These are phyloP conservation scores for Allobates femoralis DNA, from an alignment of 2,797 vertebrate species.

Conservation along the genomic window DNA sequence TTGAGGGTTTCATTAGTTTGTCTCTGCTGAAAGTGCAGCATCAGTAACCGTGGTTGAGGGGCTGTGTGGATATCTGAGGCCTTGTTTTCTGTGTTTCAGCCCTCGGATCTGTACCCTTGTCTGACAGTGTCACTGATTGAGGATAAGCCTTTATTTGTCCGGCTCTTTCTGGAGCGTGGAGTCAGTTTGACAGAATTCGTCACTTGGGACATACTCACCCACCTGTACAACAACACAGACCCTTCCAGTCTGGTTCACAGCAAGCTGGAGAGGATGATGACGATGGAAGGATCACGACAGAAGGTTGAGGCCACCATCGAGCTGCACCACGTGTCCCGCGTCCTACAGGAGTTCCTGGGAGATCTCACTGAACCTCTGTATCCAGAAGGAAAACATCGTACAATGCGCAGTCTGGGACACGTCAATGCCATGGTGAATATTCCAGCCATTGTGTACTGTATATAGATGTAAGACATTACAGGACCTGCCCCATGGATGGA, in stretches of 20 bases:
- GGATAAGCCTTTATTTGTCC: slow-evolving; percentile 80
- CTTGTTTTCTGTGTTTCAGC: slow-evolving; percentile 67
- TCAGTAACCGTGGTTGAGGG: background rate
- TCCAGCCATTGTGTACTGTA: background rate
- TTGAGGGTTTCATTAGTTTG: too few relatives aligned
- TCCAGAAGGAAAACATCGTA: slow-evolving; percentile 25
- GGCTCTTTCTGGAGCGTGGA: slow-evolving; percentile 80
- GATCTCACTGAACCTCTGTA: slow-evolving; percentile 78
- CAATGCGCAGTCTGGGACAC: background rate
- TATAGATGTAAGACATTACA: background rate
- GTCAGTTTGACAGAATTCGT: slow-evolving; percentile 78
- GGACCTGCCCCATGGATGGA: too few relatives aligned
- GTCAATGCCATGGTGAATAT: slow-evolving; percentile 35
- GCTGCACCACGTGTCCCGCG: slow-evolving; percentile 74
- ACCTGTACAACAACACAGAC: slow-evolving; percentile 75
- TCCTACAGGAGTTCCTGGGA: slow-evolving; percentile 79
- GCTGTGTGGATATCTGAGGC: background rate
- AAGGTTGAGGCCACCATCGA: slow-evolving; percentile 54
- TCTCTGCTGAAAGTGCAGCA: too few relatives aligned
- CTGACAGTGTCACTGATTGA: slow-evolving; percentile 79
- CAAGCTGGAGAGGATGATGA: slow-evolving; percentile 73
- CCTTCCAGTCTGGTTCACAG: slow-evolving; percentile 75
- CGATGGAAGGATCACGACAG: background rate
- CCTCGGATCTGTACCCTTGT: slow-evolving; percentile 77
- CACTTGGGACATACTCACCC: slow-evolving; percentile 69